phyloP scores from a whole-genome alignment of 1,140 invertebrate genomes.

The Diorhabda sublineata region DNA sequence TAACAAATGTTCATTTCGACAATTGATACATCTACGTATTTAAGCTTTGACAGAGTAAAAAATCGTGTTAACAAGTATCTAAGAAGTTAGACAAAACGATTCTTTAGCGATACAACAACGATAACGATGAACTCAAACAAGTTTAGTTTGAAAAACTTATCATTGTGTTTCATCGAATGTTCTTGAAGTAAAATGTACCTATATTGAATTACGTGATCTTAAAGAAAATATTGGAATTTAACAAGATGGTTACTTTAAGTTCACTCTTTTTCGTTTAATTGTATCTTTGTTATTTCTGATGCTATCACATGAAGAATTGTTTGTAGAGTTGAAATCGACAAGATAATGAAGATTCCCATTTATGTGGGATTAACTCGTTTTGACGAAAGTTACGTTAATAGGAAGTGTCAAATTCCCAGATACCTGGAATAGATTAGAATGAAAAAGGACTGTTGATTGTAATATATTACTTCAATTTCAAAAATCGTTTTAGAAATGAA shows the following conservation, averaged over 20 bases:
- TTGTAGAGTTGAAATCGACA: neutral
- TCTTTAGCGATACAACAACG: neutral
- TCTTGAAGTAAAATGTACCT: neutral
- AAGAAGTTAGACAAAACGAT: constrained; percentile 2
- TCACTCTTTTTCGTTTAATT: neutral
- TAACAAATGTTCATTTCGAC: neutral
- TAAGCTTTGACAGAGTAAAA: constrained; percentile 2
- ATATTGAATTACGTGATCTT: neutral
- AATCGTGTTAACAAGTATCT: neutral
- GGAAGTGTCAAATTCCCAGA: no score
- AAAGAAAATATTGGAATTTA: neutral
- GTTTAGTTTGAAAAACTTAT: neutral
- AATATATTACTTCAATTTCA: no score
- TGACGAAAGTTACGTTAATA: no score
- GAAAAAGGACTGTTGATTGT: no score
- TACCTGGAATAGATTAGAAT: no score
- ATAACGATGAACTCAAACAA: neutral
- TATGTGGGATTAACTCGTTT: neutral
- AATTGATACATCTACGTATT: constrained; percentile 2
- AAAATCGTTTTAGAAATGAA: no score
- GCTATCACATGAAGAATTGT: neutral
- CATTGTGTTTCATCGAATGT: neutral
- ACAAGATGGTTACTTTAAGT: neutral
- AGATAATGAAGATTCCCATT: neutral
- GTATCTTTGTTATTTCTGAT: neutral